Conservation (phyloP, 2,797 vertebrate species). For the Coregonus ussuriensis region DNA sequence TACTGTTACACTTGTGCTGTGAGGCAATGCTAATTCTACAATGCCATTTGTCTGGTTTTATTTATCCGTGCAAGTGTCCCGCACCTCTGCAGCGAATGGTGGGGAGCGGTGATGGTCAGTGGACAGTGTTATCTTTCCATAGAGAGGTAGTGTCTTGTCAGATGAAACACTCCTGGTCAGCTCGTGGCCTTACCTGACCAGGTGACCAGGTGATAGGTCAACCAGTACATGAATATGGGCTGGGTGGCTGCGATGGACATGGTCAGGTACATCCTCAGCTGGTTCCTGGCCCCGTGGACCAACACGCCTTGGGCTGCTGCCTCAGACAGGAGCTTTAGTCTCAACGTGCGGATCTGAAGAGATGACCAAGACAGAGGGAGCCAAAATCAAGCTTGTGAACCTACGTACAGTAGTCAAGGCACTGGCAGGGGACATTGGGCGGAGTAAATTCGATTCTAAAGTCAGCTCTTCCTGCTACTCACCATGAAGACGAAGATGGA, state of each 20-base stretch:
- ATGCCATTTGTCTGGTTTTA: conserved; percentile 27
- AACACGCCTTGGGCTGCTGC: conserved; percentile 84
- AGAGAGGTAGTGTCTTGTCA: neutral
- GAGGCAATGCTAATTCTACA: no score
- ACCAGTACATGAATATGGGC: conserved; percentile 93
- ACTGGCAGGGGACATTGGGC: neutral
- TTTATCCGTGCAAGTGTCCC: conserved; percentile 29
- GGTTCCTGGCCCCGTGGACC: conserved; percentile 85
- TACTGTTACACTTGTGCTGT: no score
- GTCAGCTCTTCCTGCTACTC: conserved; percentile 47
- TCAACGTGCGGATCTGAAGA: conserved; percentile 84
- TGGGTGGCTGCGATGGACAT: conserved; percentile 89
- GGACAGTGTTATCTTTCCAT: neutral
- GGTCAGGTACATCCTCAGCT: conserved; percentile 93
- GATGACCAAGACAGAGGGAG: neutral
- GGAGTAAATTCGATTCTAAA: neutral
- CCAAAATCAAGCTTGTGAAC: neutral
- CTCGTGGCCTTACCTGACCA: conserved; percentile 71
- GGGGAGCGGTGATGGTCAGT: neutral
- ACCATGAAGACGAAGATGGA: conserved; percentile 91
- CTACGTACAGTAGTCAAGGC: neutral
- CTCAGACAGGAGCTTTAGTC: conserved; percentile 89
- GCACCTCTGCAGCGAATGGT: conserved; percentile 5
- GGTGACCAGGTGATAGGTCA: conserved; percentile 90
- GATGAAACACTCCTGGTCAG: neutral